phyloP scores from a whole-genome alignment of 2,113 vertebrate genomes.

The Suncus etruscus region DNA sequence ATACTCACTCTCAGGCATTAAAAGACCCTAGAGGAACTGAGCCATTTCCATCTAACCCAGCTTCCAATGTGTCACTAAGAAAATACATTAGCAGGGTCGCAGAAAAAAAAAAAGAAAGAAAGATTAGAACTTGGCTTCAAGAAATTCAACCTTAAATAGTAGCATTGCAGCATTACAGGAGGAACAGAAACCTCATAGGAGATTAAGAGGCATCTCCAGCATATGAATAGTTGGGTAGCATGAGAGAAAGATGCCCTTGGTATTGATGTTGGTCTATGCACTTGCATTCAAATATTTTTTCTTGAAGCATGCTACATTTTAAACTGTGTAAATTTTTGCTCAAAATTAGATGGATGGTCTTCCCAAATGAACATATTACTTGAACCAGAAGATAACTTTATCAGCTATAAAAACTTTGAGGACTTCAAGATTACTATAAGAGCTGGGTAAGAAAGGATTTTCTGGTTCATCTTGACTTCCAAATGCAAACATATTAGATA shows the following conservation, averaged over 20 bases:
- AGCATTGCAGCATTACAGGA: neutral
- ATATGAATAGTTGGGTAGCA: neutral
- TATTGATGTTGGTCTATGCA: neutral
- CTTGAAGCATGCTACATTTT: neutral
- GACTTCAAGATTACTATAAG: no score
- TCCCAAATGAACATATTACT: slow-evolving; percentile 82
- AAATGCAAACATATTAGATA: no score
- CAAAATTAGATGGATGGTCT: slow-evolving; percentile 74
- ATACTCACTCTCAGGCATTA: neutral
- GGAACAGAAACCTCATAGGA: neutral
- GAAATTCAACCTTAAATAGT: neutral
- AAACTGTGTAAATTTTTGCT: neutral
- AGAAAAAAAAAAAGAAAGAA: no score
- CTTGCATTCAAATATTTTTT: no score
- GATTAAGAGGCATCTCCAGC: neutral
- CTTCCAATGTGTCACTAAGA: neutral
- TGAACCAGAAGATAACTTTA: slow-evolving; percentile 84
- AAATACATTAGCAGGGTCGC: neutral
- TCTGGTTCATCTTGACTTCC: no score
- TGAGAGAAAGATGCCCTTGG: neutral
- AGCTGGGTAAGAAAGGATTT: no score
- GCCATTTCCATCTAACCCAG: neutral
- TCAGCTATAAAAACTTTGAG: slow-evolving; percentile 78
- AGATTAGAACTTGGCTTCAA: neutral
- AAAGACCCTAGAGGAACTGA: neutral